Evolutionary conservation across 2,797 vertebrate species (phyloP).

Genomic region (Gallinago stenura): DNA sequence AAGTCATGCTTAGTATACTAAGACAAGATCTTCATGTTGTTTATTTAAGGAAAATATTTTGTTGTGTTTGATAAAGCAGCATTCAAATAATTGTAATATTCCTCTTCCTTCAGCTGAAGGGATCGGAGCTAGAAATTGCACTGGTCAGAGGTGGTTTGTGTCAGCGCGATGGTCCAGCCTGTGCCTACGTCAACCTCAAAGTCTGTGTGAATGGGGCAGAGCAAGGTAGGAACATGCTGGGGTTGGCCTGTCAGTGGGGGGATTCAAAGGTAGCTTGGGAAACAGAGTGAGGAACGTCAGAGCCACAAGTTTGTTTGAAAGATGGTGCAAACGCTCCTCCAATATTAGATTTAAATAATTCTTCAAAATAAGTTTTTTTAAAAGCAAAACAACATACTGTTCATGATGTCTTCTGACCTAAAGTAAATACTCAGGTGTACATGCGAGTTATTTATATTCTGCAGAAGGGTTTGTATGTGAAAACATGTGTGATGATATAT

Average conservation of each 20-base stretch:
- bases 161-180: constrained; percentile 84
- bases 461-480: background rate
- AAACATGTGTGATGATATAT: fast-evolving
- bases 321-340: background rate
- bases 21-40: background rate
- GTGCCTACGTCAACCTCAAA: constrained; percentile 89
- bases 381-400: background rate
- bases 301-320: background rate
- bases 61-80: background rate
- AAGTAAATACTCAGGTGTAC: background rate
- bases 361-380: background rate
- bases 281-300: fast-evolving
- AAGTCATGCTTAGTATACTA: background rate
- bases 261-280: background rate
- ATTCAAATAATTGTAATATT: background rate
- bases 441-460: background rate
- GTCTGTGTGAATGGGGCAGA: constrained; percentile 85
- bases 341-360: background rate
- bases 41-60: background rate
- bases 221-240: constrained; percentile 81
- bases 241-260: background rate
- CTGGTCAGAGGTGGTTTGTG: constrained; percentile 84
- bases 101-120: constrained; percentile 87
- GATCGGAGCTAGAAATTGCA: constrained; percentile 91
- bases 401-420: background rate